Conservation (phyloP, 2,888 invertebrate species). For the Agapetus fuscipes region DNA sequence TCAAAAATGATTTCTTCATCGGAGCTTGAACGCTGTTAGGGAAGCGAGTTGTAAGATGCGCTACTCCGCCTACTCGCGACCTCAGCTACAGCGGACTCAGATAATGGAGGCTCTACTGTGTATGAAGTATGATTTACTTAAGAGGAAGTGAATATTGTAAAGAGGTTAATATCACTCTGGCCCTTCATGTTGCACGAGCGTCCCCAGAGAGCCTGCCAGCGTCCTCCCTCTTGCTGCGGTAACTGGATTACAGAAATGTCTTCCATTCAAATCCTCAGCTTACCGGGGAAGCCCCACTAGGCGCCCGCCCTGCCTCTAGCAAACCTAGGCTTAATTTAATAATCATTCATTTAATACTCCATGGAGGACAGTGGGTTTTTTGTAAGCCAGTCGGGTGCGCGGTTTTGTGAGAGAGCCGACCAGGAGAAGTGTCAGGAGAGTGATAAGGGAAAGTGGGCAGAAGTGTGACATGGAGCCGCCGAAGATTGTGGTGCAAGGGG, state of each 20-base stretch:
- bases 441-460: constrained; percentile 24
- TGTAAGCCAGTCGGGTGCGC: constrained; percentile 7
- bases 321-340: constrained; percentile 18
- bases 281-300: constrained; percentile 16
- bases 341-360: constrained; percentile 14
- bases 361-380: constrained; percentile 5
- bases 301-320: background rate
- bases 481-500: constrained; percentile 32
- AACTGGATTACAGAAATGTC: constrained; percentile 20
- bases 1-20: no score
- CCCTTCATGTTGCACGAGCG: no score
- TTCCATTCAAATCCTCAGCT: constrained; percentile 18
- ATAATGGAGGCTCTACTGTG: no score
- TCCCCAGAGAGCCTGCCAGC: no score
- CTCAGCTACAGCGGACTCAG: no score
- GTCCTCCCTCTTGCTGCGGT: constrained; percentile 6
- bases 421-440: background rate
- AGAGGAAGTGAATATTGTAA: no score
- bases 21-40: no score
- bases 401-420: background rate
- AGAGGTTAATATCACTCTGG: no score
- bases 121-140: no score
- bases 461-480: constrained; percentile 32
- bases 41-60: no score
- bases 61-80: no score